These are phyloP conservation scores for Probaryconus sp. DNA, from an alignment of 1,140 invertebrate species.

Conservation along the genomic window DNA sequence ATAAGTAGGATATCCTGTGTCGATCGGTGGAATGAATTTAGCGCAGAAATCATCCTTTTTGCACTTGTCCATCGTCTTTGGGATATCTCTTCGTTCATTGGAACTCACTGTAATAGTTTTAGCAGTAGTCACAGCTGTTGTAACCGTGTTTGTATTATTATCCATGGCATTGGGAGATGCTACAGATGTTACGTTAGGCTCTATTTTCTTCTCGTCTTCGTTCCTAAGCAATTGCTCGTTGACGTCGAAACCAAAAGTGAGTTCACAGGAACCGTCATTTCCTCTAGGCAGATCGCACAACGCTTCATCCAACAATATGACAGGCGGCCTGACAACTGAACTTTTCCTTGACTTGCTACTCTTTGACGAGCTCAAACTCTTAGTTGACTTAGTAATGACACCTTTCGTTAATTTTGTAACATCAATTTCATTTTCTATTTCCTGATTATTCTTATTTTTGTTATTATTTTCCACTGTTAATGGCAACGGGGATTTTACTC, in stretches of 20 bases:
- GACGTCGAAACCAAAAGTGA: conserved; percentile 84
- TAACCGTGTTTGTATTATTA: no score
- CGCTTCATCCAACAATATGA: conserved; percentile 81
- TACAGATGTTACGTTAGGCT: no score
- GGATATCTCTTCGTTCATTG: conserved; percentile 29
- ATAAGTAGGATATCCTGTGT: conserved; percentile 72
- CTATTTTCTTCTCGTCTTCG: conserved; percentile 63
- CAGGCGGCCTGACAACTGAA: conserved; percentile 78
- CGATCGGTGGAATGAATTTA: conserved; percentile 78
- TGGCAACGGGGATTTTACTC: conserved; percentile 38
- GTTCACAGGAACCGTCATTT: conserved; percentile 76
- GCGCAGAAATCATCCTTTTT: conserved; percentile 73
- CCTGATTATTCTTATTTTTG: conserved; percentile 14
- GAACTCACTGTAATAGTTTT: no score
- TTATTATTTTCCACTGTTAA: conserved; percentile 18
- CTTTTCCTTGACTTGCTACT: conserved; percentile 30
- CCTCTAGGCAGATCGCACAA: conserved; percentile 71
- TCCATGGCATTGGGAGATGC: no score
- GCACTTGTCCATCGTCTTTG: conserved; percentile 35
- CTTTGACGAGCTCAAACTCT: neutral
- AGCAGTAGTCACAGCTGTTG: neutral
- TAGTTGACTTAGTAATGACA: neutral
- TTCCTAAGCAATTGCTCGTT: conserved; percentile 81
- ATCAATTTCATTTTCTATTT: conserved; percentile 11
- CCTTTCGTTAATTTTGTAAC: conserved; percentile 6